These are phyloP conservation scores for Anodontia alba DNA, from an alignment of 2,888 invertebrate genomes.

Conservation along the genomic window DNA sequence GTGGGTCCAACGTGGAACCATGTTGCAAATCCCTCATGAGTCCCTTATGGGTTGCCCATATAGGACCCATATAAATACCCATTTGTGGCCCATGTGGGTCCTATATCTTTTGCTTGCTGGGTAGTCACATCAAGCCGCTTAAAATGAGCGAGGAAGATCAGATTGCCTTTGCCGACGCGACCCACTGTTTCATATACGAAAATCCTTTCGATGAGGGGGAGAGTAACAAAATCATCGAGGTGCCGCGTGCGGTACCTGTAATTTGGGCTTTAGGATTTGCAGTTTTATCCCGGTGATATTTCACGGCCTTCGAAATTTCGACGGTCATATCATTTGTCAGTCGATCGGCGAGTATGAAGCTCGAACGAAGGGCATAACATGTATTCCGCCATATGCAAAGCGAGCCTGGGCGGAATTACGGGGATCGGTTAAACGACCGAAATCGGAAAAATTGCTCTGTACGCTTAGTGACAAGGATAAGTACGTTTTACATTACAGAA, in stretches of 20 bases:
- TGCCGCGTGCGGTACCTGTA: background rate
- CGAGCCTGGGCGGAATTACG: background rate
- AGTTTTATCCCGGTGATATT: too few species aligned
- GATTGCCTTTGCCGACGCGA: conserved; percentile 19
- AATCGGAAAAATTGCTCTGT: background rate
- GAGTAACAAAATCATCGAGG: conserved; percentile 21
- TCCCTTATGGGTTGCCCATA: too few species aligned
- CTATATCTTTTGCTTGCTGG: too few species aligned
- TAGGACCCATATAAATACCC: too few species aligned
- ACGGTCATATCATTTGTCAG: conserved; percentile 45
- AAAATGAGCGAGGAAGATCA: conserved; percentile 3
- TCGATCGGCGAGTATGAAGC: background rate
- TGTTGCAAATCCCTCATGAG: too few species aligned
- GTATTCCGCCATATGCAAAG: background rate
- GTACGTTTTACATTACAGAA: background rate
- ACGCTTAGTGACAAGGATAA: conserved; percentile 10
- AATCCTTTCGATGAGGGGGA: conserved; percentile 10
- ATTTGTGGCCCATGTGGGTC: too few species aligned
- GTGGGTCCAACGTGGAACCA: too few species aligned
- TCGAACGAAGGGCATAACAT: background rate
- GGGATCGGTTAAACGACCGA: background rate
- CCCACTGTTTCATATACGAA: conserved; percentile 39
- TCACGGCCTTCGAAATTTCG: conserved; percentile 41
- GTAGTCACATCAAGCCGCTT: conserved; percentile 19
- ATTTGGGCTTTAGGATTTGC: background rate